These are phyloP conservation scores for Elgaria multicarinata DNA, from an alignment of 2,113 vertebrate species.

Conservation along the genomic window DNA sequence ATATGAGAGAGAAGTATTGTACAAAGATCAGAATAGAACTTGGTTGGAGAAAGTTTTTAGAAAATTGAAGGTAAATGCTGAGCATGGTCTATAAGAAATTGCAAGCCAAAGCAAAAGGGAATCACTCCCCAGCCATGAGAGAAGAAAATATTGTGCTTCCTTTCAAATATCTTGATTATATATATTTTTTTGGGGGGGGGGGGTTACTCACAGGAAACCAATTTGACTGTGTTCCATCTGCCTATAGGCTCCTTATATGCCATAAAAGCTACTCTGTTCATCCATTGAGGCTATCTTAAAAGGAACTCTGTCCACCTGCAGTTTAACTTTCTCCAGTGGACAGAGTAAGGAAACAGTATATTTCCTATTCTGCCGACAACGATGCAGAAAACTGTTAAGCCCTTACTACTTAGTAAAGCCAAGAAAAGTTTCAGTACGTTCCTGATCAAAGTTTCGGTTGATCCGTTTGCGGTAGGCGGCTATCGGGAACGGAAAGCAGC, in stretches of 20 bases:
- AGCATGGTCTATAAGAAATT: not conserved
- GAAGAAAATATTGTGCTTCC: not conserved
- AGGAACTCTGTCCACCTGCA: not conserved
- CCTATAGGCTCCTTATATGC: not conserved
- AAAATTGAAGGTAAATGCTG: not conserved
- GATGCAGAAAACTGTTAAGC: not conserved
- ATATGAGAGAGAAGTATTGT: not conserved
- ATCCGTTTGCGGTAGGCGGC: not conserved
- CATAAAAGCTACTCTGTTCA: not conserved
- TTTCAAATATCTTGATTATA: not conserved
- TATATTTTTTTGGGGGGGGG: too few species aligned
- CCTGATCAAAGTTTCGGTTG: not conserved
- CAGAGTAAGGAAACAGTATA: not conserved
- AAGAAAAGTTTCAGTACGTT: not conserved
- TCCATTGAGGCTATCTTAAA: not conserved
- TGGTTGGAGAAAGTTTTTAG: not conserved
- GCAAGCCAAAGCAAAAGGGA: too few species aligned
- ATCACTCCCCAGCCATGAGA: not conserved
- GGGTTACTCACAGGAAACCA: not conserved
- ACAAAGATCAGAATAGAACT: not conserved
- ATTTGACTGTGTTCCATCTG: not conserved
- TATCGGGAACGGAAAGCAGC: too few species aligned
- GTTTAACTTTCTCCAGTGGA: not conserved
- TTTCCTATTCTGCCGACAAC: not conserved
- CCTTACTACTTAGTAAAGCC: too few species aligned